phyloP scores from a whole-genome alignment of 92 coral and sea anemone species.

The Palythoa grandis region DNA sequence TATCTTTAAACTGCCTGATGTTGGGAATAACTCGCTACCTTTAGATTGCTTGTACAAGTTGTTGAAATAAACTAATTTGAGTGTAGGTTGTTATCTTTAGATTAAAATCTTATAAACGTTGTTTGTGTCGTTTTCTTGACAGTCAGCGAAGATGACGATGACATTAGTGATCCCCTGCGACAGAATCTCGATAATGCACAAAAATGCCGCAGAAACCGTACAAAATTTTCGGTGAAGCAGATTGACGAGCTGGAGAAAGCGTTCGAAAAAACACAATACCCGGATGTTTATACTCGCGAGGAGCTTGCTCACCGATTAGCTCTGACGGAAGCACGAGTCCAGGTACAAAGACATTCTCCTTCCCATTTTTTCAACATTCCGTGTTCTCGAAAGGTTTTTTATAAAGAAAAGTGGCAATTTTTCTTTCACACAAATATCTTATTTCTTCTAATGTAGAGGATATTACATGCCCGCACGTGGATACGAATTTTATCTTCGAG shows the following conservation, averaged over 20 bases:
- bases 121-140: neutral
- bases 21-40: neutral
- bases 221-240: constrained; percentile 86
- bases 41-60: neutral
- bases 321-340: constrained; percentile 94
- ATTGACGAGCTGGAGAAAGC: constrained; percentile 95
- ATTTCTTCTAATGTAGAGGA: no score
- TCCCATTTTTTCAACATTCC: no score
- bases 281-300: constrained; percentile 97
- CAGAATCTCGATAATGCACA: constrained; percentile 54
- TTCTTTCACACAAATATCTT: no score
- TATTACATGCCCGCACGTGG: no score
- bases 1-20: no score
- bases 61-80: no score
- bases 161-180: neutral
- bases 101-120: neutral
- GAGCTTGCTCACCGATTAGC: constrained; percentile 96
- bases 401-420: no score
- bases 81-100: neutral
- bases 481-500: no score
- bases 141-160: constrained; percentile 12
- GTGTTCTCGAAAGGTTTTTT: no score
- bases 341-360: constrained; percentile 59
- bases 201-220: constrained; percentile 94
- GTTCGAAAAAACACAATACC: constrained; percentile 95